Conservation (phyloP, 1,140 invertebrate genomes). For the Cheumatopsyche charites region DNA sequence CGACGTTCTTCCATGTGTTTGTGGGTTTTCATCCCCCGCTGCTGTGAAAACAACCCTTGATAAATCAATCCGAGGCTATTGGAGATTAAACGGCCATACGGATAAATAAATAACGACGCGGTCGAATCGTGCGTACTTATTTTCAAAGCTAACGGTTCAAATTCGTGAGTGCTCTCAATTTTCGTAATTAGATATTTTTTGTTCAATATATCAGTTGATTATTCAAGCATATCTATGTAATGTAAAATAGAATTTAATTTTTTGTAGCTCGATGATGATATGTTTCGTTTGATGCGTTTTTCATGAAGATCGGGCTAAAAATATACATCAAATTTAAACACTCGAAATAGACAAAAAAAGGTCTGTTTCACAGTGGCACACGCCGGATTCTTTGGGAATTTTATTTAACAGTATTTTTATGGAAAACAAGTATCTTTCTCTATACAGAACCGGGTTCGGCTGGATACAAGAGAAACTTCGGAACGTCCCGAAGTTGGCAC, state of each 20-base stretch:
- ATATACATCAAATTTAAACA: too few relatives aligned
- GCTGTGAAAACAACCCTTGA: conserved; percentile 8
- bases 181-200: too few relatives aligned
- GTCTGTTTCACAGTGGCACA: too few relatives aligned
- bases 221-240: too few relatives aligned
- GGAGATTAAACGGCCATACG: conserved; percentile 3
- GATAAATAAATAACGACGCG: conserved; percentile 2
- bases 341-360: too few relatives aligned
- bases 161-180: not conserved
- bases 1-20: not conserved
- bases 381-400: not conserved
- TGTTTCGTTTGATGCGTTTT: too few relatives aligned
- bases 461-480: conserved; percentile 22
- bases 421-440: conserved; percentile 16
- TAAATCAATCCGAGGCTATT: conserved; percentile 14
- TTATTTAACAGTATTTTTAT: conserved; percentile 23
- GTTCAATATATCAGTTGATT: too few relatives aligned
- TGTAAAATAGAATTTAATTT: too few relatives aligned
- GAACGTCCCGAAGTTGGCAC: conserved; percentile 24
- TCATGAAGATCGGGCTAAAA: too few relatives aligned
- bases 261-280: too few relatives aligned
- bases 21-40: not conserved
- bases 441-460: too few relatives aligned
- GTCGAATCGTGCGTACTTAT: too few relatives aligned
- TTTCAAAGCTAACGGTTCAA: not conserved